These are phyloP conservation scores for Coregonus clupeaformis DNA, from an alignment of 2,113 vertebrate genomes.

Conservation along the genomic window DNA sequence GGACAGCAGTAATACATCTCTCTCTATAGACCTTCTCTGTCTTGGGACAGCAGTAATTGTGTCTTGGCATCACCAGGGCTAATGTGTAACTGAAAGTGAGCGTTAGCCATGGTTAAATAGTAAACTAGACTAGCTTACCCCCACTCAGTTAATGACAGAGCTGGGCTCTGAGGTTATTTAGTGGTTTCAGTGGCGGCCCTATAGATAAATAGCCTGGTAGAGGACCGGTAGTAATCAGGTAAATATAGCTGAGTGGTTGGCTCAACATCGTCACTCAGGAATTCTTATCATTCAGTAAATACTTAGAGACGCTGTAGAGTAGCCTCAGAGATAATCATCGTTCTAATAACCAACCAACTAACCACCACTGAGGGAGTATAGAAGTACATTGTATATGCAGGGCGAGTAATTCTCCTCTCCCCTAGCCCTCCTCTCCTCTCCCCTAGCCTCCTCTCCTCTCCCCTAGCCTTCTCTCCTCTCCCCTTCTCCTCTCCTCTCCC, in stretches of 20 bases:
- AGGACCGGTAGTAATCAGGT: not conserved
- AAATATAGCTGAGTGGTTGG: too few species aligned
- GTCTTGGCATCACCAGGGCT: slow-evolving; percentile 25
- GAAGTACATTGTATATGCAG: slow-evolving; percentile 12
- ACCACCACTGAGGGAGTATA: slow-evolving; percentile 5
- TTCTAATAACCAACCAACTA: not conserved
- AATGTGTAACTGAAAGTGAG: slow-evolving; percentile 47
- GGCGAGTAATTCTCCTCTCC: not conserved
- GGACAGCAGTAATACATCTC: too few species aligned
- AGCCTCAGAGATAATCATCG: not conserved
- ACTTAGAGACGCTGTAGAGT: not conserved
- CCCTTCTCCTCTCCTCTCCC: too few species aligned
- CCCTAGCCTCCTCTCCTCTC: too few species aligned
- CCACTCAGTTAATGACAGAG: slow-evolving; percentile 32
- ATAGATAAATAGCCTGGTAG: slow-evolving; percentile 2
- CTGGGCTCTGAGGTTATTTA: slow-evolving; percentile 19
- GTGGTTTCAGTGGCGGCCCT: slow-evolving; percentile 6
- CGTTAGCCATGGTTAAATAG: slow-evolving; percentile 44
- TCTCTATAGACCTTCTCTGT: slow-evolving; percentile 4
- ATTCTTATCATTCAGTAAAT: not conserved
- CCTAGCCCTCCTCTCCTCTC: slow-evolving; percentile 8
- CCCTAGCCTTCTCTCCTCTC: too few species aligned
- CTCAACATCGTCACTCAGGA: too few species aligned
- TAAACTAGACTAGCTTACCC: slow-evolving; percentile 32
- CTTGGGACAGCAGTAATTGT: slow-evolving; percentile 6